These are phyloP conservation scores for Mustelus asterias DNA, from an alignment of 2,113 vertebrate genomes.

Conservation along the genomic window DNA sequence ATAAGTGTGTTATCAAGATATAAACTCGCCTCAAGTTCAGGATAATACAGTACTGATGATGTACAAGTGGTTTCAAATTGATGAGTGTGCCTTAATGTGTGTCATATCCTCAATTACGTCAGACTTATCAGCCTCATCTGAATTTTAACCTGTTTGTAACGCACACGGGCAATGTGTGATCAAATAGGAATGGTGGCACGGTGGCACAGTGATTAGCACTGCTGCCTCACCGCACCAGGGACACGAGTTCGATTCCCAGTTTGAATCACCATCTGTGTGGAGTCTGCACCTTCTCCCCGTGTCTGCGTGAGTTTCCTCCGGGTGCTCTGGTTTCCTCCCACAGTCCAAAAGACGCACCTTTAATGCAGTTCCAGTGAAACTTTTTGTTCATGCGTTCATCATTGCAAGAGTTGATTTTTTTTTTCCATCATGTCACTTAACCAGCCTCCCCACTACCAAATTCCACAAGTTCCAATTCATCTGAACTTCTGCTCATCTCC, in stretches of 20 bases:
- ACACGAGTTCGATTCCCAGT: no score
- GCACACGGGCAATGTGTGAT: background rate
- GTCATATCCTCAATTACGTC: background rate
- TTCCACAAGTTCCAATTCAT: background rate
- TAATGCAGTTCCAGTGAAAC: background rate
- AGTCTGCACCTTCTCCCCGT: no score
- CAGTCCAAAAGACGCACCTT: no score
- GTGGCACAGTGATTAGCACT: no score
- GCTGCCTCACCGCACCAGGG: no score
- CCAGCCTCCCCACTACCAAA: background rate
- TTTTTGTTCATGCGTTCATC: background rate
- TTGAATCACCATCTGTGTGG: no score
- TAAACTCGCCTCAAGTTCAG: background rate
- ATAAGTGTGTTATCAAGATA: background rate
- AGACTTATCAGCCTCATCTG: background rate
- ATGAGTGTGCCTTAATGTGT: background rate
- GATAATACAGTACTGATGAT: background rate
- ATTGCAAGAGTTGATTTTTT: background rate
- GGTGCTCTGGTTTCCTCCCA: no score
- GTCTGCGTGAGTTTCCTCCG: no score
- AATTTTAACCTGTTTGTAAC: background rate
- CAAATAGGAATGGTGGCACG: background rate
- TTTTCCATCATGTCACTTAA: background rate
- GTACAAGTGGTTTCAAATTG: background rate
- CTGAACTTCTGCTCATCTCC: background rate